These are phyloP conservation scores for Stenurella melanura DNA, from an alignment of 2,888 invertebrate species.

Conservation along the genomic window DNA sequence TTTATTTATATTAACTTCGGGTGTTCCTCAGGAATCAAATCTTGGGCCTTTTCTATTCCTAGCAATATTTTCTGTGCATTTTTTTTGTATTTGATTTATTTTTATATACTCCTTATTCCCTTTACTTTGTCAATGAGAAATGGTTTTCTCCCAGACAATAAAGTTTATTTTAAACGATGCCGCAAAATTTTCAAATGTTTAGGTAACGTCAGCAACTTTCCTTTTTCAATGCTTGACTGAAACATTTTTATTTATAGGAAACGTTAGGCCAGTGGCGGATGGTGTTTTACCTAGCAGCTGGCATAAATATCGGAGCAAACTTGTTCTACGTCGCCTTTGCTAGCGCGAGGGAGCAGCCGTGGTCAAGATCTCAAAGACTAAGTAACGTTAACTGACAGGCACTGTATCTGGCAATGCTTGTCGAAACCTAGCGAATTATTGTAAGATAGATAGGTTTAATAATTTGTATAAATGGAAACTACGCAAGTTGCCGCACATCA, in stretches of 20 bases:
- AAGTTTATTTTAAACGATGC: no score
- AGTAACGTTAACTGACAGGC: constrained; percentile 70
- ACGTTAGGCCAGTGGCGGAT: constrained; percentile 84
- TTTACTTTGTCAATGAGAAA: no score
- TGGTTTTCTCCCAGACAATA: no score
- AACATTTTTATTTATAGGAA: constrained; percentile 75
- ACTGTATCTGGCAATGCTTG: constrained; percentile 65
- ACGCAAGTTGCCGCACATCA: neutral
- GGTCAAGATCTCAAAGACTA: constrained; percentile 74
- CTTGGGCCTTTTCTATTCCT: no score
- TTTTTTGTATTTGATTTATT: no score
- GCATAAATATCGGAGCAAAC: constrained; percentile 84
- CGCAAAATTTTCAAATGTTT: no score
- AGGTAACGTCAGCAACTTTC: no score
- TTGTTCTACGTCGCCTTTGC: constrained; percentile 87
- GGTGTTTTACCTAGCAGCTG: constrained; percentile 88
- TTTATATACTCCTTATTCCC: no score
- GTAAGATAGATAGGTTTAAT: constrained; percentile 21
- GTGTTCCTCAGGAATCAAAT: no score
- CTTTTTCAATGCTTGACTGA: neutral
- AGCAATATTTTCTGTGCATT: no score
- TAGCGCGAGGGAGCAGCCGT: constrained; percentile 84
- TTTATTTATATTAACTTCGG: no score
- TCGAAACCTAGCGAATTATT: constrained; percentile 59
- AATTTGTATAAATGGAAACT: neutral